These are phyloP conservation scores for Anguilla japonica DNA, from an alignment of 2,113 vertebrate genomes.

Conservation along the genomic window DNA sequence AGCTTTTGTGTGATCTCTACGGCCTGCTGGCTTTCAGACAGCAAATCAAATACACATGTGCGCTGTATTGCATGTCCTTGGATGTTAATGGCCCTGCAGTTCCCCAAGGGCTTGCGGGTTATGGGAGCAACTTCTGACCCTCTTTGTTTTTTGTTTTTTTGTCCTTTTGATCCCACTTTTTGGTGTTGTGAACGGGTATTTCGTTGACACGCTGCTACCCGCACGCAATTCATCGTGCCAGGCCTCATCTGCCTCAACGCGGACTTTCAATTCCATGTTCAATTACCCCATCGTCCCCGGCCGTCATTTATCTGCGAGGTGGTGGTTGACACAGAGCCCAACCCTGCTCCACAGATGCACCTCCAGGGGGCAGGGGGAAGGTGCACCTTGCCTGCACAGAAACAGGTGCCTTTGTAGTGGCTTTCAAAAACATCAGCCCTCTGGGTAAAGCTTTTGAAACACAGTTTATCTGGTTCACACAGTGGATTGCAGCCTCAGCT, in stretches of 20 bases:
- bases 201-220: neutral
- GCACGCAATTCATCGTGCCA: neutral
- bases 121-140: neutral
- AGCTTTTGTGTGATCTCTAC: neutral
- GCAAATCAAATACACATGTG: neutral
- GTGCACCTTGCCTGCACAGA: neutral
- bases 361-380: neutral
- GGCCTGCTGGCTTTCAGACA: neutral
- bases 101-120: neutral
- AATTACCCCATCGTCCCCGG: neutral
- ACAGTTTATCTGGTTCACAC: neutral
- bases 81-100: neutral
- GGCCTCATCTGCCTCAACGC: neutral
- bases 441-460: neutral
- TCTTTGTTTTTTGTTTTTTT: neutral
- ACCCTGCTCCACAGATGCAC: neutral
- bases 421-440: conserved; percentile 1
- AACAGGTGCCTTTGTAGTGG: neutral
- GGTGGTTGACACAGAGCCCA: neutral
- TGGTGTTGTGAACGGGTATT: neutral
- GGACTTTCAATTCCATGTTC: conserved; percentile 8
- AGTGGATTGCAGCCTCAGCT: neutral
- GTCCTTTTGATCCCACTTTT: neutral
- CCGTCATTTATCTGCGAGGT: neutral
- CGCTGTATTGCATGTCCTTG: neutral